A percentile compares a stretch with the other conserved stretches of the same genome.
Conservation (phyloP, 1,140 invertebrate species). For the Drosophila pandora region DNA sequence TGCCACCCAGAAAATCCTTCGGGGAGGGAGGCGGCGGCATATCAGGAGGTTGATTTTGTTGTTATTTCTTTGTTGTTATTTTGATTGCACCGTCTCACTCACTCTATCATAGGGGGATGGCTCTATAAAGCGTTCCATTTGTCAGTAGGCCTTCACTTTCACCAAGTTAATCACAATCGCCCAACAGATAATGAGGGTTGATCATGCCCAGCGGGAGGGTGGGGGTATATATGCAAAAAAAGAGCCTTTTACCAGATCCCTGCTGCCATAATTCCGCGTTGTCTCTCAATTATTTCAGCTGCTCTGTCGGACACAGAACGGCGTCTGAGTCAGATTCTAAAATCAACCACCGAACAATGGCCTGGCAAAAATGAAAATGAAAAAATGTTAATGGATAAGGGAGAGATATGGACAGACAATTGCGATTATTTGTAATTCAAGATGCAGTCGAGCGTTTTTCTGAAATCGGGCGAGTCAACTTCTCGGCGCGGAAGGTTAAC, state of each 20-base stretch:
- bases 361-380: conserved; percentile 10
- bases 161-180: conserved; percentile 74
- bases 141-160: conserved; percentile 70
- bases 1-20: conserved; percentile 63
- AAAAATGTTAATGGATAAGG: conserved; percentile 5
- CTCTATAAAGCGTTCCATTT: conserved; percentile 52
- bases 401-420: conserved; percentile 56
- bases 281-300: conserved; percentile 83
- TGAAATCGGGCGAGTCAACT: conserved; percentile 71
- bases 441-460: conserved; percentile 79
- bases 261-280: conserved; percentile 68
- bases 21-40: conserved; percentile 16
- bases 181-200: conserved; percentile 73
- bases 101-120: not conserved
- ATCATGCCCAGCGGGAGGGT: conserved; percentile 1
- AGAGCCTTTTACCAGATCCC: conserved; percentile 25
- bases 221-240: conserved; percentile 56
- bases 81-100: conserved; percentile 32
- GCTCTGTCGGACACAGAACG: conserved; percentile 36
- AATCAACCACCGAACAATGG: conserved; percentile 36
- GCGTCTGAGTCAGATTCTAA: conserved; percentile 11
- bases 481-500: conserved; percentile 69
- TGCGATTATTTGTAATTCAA: conserved; percentile 83
- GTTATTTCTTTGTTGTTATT: conserved; percentile 38
- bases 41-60: conserved; percentile 41